Conservation (phyloP, 2,888 invertebrate genomes). For the Ophion ellenae region DNA sequence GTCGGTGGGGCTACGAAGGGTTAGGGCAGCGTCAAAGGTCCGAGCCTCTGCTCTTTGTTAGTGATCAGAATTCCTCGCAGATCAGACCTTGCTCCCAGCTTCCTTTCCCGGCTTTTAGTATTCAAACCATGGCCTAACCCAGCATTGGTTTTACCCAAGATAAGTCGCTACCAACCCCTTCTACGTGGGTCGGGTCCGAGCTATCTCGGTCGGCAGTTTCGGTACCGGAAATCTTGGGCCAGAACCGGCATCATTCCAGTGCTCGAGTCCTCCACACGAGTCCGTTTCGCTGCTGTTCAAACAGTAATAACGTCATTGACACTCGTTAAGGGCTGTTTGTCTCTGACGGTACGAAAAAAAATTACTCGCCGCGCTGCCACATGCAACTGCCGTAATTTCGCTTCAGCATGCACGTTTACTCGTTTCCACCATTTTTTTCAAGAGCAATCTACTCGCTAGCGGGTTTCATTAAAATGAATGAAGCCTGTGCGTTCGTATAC, state of each 20-base stretch:
- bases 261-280: neutral
- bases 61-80: no score
- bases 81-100: no score
- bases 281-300: slow-evolving; percentile 14
- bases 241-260: neutral
- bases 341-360: slow-evolving; percentile 3
- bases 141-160: no score
- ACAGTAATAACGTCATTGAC: slow-evolving; percentile 40
- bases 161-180: no score
- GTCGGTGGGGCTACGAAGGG: no score
- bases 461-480: neutral
- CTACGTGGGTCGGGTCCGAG: no score
- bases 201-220: no score
- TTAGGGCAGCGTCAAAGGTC: no score
- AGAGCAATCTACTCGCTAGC: neutral
- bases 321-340: slow-evolving; percentile 1
- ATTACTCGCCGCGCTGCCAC: neutral
- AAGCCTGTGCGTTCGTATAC: neutral
- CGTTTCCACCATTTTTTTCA: neutral
- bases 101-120: no score
- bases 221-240: no score
- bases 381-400: neutral
- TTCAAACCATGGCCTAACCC: no score
- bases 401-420: neutral
- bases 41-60: no score